Conservation (phyloP, 1,140 invertebrate species). For the Hetaerina americana region DNA sequence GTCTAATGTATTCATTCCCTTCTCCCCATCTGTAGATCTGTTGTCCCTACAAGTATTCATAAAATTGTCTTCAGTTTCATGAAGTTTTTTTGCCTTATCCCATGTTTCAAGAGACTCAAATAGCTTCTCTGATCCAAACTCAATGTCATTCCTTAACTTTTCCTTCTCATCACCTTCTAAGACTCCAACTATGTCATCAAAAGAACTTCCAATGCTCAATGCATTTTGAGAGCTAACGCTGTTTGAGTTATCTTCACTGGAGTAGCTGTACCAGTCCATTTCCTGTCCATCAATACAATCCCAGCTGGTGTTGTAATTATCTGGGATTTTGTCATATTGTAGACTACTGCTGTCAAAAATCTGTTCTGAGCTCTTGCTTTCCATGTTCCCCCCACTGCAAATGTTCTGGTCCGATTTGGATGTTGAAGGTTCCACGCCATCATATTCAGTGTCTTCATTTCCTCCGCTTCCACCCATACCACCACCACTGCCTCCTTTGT, state of each 20-base stretch:
- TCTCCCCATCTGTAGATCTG: background rate
- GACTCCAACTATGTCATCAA: background rate
- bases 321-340: background rate
- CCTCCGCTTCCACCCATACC: background rate
- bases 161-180: background rate
- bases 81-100: too few relatives aligned
- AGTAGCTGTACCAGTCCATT: background rate
- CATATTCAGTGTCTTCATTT: too few relatives aligned
- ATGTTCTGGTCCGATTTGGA: too few relatives aligned
- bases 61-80: background rate
- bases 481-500: background rate
- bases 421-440: too few relatives aligned
- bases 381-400: too few relatives aligned
- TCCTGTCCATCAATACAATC: background rate
- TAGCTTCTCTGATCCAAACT: too few relatives aligned
- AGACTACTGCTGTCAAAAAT: too few relatives aligned
- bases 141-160: background rate
- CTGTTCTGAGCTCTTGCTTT: too few relatives aligned
- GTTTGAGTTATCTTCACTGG: background rate
- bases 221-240: background rate
- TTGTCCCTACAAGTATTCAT: background rate
- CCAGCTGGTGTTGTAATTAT: background rate
- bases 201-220: background rate
- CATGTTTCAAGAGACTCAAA: background rate
- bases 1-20: background rate